Evolutionary conservation across 2,888 invertebrate species (phyloP).

Genomic region (Eristalis arbustorum): DNA sequence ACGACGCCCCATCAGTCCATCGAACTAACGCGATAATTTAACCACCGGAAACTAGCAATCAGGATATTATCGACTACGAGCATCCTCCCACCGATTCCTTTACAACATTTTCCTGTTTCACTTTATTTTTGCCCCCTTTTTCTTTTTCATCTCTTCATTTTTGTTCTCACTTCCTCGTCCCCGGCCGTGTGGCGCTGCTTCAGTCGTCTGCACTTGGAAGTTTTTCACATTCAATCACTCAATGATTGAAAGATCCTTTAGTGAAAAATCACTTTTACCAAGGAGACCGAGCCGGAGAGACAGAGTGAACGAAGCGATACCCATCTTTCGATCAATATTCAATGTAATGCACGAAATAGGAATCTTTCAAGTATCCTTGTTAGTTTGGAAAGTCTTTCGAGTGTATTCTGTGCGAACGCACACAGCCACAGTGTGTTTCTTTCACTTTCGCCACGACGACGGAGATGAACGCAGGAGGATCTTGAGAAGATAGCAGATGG

Average conservation of each 20-base stretch:
- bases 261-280: conserved; percentile 58
- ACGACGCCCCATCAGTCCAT: background rate
- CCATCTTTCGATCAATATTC: conserved; percentile 58
- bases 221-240: conserved; percentile 32
- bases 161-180: background rate
- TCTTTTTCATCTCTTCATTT: background rate
- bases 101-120: conserved; percentile 42
- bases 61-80: conserved; percentile 50
- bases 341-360: conserved; percentile 54
- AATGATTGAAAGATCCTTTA: conserved; percentile 57
- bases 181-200: background rate
- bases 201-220: conserved; percentile 5
- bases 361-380: conserved; percentile 57
- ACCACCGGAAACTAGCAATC: conserved; percentile 66
- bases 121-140: conserved; percentile 9
- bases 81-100: conserved; percentile 44
- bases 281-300: background rate
- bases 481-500: conserved; percentile 18
- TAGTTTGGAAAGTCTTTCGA: conserved; percentile 40
- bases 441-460: background rate
- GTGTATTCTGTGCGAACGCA: background rate
- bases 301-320: conserved; percentile 17
- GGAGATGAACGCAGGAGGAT: background rate
- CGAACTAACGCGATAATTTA: conserved; percentile 56
- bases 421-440: background rate